Base-by-base conservation (phyloP, 2,888 invertebrate genomes). In the Clepsis dumicolana region DNA sequence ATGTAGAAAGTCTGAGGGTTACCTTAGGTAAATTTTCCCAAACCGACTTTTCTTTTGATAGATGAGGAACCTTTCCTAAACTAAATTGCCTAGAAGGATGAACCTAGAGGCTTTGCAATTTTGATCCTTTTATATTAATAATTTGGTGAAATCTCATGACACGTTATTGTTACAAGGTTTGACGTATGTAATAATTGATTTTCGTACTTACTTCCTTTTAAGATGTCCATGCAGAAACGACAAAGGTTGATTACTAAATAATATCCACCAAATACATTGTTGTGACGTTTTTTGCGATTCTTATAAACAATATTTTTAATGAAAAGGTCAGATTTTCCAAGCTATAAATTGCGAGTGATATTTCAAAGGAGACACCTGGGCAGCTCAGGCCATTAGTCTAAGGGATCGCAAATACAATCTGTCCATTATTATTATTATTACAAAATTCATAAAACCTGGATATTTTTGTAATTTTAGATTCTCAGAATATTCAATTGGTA, bases 371-470 rank as follows among this genome's bases (percentile, higher is more conserved):
- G 62, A 67, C 67, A 67, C 67, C 67, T 67, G 67, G 48, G 56
- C 56, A 63, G 41, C 50, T 56, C 66, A 12, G 64, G 29, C 64
- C 63, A 68, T 64, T 68, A 64, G 44, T 68, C 27, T 52, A 44
- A 64, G 52, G 64, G 68, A 68, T 59, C 64, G 63, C 56, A 67
- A n/a, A n/a, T n/a, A n/a, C n/a, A n/a, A n/a, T n/a, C n/a, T n/a
- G n/a, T n/a, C n/a, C n/a, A n/a, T n/a, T n/a, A n/a, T n/a, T n/a
- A n/a, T n/a, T n/a, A n/a, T n/a, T n/a, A n/a, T n/a, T n/a, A n/a
- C n/a, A n/a, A n/a, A n/a, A n/a, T n/a, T n/a, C n/a, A n/a, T n/a
- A n/a, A n/a, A n/a, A n/a, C n/a, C n/a, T n/a, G n/a, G n/a, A n/a
- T n/a, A n/a, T n/a, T n/a, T n/a, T n/a, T n/a, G n/a, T n/a, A n/a